Evolutionary conservation across 2,888 invertebrate genomes (phyloP).

Genomic region (Aspidiotus rigidus): DNA sequence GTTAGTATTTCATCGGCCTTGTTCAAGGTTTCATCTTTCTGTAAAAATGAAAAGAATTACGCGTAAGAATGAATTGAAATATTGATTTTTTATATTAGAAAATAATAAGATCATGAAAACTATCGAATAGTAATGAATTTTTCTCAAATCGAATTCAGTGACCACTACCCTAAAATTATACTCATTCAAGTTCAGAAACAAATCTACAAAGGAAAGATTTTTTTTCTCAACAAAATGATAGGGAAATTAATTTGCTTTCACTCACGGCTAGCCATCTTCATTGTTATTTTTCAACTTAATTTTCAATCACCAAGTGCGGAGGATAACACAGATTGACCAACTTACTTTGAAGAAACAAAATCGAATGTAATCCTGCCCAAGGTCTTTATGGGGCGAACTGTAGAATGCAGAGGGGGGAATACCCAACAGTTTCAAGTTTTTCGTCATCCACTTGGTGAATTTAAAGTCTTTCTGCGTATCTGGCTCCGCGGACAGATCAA

Average conservation of each 20-base stretch:
- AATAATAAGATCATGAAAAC: background rate
- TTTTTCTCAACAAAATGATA: background rate
- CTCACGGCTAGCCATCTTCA: background rate
- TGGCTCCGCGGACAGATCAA: conserved; percentile 58
- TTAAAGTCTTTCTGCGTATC: conserved; percentile 75
- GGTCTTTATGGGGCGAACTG: conserved; percentile 60
- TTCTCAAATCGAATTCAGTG: no score
- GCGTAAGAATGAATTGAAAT: background rate
- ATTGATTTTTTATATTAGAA: background rate
- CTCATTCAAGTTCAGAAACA: no score
- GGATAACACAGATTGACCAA: background rate
- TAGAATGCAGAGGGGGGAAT: conserved; percentile 96
- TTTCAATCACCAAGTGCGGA: background rate
- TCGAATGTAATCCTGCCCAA: conserved; percentile 77
- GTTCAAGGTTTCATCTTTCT: conserved; percentile 65
- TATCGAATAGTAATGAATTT: no score
- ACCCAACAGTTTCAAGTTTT: conserved; percentile 80
- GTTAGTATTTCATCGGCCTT: conserved; percentile 45
- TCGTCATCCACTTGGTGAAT: conserved; percentile 93
- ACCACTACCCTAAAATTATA: no score
- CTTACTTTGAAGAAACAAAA: conserved; percentile 88
- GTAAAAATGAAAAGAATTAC: conserved; percentile 42
- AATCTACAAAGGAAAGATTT: no score
- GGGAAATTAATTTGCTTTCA: no score
- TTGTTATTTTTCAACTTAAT: background rate